Base-by-base conservation (phyloP, 2,113 vertebrate species). In the Hemiscyllium ocellatum region DNA sequence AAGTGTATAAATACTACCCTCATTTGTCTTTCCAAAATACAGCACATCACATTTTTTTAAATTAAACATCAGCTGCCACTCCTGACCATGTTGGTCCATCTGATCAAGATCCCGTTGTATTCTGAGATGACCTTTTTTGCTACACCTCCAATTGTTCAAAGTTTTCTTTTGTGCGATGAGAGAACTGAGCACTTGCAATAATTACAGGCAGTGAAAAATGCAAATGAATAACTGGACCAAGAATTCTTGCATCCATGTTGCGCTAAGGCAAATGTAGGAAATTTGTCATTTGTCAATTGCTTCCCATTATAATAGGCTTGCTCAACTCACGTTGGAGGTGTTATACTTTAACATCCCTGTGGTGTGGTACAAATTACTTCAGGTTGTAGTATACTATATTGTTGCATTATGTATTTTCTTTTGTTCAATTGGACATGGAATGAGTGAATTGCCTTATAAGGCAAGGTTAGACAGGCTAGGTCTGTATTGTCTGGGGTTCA, bases 121-220 rank as follows among this genome's bases (percentile, higher is more conserved):
- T 61, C 56, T 61, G 56, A 61, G 56, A 12, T 61, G 0, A 12
- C 56, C 56, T 61, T 61, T 12, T 61, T 61, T 12, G 12, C 56
- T 61, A 61, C 56, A 61, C 56, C 56, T 2, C 56, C 56, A 61
- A 61, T 61, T 76, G 94, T 72, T 95, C 7, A 68, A 66, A 93
- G 66, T 66, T 37, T 19, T 61, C 56, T 12, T 68, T 93, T 8
- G 37, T 68, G 1, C 20, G 33, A n/a, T n/a, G 3, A 93, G 61
- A 61, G 89, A 93, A 93, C 33, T 93, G 17, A 6, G 37, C 89
- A 93, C 37, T 93, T 68, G 61, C 89, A 93, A 93, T 68, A 66
- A 93, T 65, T 66, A 93, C 66, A 93, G 20, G 37, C 3, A 42
- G 66, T 93, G n/a, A 93, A 61, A 61, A 61, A 61, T 12, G 10